Conservation (phyloP, 2,888 invertebrate genomes). For the Drosophila barbarae region DNA sequence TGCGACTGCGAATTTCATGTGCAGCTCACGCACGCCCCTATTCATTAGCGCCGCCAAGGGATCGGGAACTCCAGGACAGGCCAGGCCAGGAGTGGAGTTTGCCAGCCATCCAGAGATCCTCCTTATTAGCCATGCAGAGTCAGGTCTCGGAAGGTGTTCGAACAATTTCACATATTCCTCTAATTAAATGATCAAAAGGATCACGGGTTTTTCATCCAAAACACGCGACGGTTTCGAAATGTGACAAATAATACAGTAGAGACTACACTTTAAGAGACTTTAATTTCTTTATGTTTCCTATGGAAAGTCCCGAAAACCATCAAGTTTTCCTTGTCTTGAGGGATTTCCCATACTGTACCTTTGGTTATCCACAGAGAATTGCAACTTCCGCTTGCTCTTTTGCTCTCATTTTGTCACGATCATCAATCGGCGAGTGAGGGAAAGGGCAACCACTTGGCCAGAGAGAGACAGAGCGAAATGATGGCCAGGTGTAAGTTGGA, state of each 20-base stretch:
- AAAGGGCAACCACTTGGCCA: background rate
- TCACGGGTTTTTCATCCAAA: conserved; percentile 64
- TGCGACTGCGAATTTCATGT: conserved; percentile 57
- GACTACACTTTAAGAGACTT: background rate
- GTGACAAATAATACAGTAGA: conserved; percentile 16
- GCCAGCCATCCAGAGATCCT: background rate
- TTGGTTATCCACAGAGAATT: conserved; percentile 14
- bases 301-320: background rate
- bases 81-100: background rate
- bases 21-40: conserved; percentile 74
- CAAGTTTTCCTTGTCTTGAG: background rate
- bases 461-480: conserved; percentile 2
- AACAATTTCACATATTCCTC: conserved; percentile 78
- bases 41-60: conserved; percentile 69
- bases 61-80: background rate
- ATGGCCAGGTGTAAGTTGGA: conserved; percentile 48
- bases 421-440: conserved; percentile 40
- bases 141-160: conserved; percentile 70
- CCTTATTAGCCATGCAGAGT: conserved; percentile 72
- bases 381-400: conserved; percentile 60
- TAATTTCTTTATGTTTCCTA: background rate
- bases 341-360: background rate
- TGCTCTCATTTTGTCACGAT: conserved; percentile 9
- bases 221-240: conserved; percentile 10
- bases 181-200: conserved; percentile 78